These are phyloP conservation scores for Polydrusus pterygomalis DNA, from an alignment of 2,888 invertebrate genomes.

Conservation along the genomic window DNA sequence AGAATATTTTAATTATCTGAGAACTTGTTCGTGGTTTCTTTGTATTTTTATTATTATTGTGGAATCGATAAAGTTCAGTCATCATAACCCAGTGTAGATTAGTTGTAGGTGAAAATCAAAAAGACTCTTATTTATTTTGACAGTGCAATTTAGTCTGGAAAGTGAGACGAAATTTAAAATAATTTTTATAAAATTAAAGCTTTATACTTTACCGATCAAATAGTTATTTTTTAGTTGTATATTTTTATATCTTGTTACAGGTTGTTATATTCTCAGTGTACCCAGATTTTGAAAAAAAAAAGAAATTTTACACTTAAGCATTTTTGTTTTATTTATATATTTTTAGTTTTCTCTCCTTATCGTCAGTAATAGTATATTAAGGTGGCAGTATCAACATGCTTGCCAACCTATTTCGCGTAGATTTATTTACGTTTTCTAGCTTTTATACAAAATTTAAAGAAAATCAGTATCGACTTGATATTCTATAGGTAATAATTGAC, in stretches of 20 bases:
- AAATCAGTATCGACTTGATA: too few species aligned
- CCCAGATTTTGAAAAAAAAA: slow-evolving; percentile 22
- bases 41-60: slow-evolving; percentile 37
- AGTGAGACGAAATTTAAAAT: slow-evolving; percentile 36
- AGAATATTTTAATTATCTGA: not conserved
- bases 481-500: too few species aligned
- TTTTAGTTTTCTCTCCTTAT: not conserved
- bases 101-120: slow-evolving; percentile 17
- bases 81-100: slow-evolving; percentile 33
- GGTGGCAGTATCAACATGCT: too few species aligned
- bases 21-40: too few species aligned
- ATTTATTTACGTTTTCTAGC: too few species aligned
- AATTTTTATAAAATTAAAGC: slow-evolving; percentile 27
- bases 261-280: slow-evolving; percentile 29
- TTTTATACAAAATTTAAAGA: too few species aligned
- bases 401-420: too few species aligned
- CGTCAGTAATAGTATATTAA: too few species aligned
- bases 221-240: slow-evolving; percentile 36
- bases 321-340: not conserved
- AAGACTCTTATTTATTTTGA: slow-evolving; percentile 38
- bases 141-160: slow-evolving; percentile 38
- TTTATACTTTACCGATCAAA: slow-evolving; percentile 27
- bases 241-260: slow-evolving; percentile 39
- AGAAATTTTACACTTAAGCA: slow-evolving; percentile 37
- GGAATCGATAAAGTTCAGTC: slow-evolving; percentile 49